Conservation (phyloP, 2,888 invertebrate species). For the Drosophila prostipennis region DNA sequence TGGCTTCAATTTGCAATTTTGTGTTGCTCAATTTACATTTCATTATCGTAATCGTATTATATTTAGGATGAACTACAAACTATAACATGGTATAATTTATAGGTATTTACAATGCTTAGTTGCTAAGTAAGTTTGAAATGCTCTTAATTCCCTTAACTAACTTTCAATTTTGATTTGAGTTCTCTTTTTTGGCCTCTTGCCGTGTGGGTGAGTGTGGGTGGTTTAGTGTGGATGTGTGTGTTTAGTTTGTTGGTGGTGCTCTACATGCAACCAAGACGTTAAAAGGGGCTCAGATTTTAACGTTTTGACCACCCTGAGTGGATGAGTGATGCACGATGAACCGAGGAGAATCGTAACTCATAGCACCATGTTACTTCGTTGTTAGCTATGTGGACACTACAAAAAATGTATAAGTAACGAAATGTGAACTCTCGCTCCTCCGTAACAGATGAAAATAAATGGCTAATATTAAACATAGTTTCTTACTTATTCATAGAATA, state of each 20-base stretch:
- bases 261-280: conserved; percentile 70
- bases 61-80: conserved; percentile 27
- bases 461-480: conserved; percentile 31
- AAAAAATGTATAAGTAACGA: conserved; percentile 25
- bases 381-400: conserved; percentile 58
- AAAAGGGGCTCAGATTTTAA: conserved; percentile 83
- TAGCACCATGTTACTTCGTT: conserved; percentile 80
- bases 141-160: conserved; percentile 25
- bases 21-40: conserved; percentile 73
- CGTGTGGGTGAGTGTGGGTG: neutral
- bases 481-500: conserved; percentile 18
- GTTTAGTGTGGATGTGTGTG: neutral
- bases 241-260: conserved; percentile 25
- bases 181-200: conserved; percentile 14
- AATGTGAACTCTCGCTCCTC: conserved; percentile 19
- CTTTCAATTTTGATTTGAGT: conserved; percentile 46
- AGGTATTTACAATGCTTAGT: conserved; percentile 57
- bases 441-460: conserved; percentile 40
- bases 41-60: conserved; percentile 40
- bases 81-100: conserved; percentile 27
- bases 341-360: conserved; percentile 65
- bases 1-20: conserved; percentile 76
- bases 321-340: conserved; percentile 25
- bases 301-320: conserved; percentile 66
- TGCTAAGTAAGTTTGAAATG: conserved; percentile 45